Conservation (phyloP, 2,888 invertebrate species). For the Psylliodes chrysocephalus region DNA sequence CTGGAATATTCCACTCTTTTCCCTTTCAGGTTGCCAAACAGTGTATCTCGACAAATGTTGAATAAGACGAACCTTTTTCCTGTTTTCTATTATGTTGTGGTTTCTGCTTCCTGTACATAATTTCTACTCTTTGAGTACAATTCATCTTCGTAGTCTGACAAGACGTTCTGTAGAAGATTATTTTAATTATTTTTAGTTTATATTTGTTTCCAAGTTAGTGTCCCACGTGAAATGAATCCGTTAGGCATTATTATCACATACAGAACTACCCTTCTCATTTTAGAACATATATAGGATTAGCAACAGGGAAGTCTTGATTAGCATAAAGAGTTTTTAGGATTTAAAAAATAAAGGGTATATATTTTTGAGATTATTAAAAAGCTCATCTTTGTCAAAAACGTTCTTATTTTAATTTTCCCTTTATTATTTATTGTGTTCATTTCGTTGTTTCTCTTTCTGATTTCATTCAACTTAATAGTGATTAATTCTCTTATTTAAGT, state of each 20-base stretch:
- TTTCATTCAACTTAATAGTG: no score
- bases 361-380: no score
- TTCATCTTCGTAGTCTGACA: constrained; percentile 26
- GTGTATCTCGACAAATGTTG: neutral
- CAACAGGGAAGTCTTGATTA: no score
- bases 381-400: no score
- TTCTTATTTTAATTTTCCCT: no score
- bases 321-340: no score
- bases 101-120: constrained; percentile 19
- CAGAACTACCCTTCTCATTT: no score
- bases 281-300: no score
- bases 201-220: constrained; percentile 2
- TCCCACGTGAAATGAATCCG: neutral
- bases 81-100: constrained; percentile 21
- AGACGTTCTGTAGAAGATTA: constrained; percentile 9
- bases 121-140: constrained; percentile 18
- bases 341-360: no score
- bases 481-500: no score
- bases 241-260: neutral
- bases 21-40: neutral
- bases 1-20: neutral
- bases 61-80: constrained; percentile 16
- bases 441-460: no score
- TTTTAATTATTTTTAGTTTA: constrained; percentile 8
- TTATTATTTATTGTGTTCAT: no score